These are phyloP conservation scores for Cyclina sinensis DNA, from an alignment of 1,140 invertebrate genomes.

Conservation along the genomic window DNA sequence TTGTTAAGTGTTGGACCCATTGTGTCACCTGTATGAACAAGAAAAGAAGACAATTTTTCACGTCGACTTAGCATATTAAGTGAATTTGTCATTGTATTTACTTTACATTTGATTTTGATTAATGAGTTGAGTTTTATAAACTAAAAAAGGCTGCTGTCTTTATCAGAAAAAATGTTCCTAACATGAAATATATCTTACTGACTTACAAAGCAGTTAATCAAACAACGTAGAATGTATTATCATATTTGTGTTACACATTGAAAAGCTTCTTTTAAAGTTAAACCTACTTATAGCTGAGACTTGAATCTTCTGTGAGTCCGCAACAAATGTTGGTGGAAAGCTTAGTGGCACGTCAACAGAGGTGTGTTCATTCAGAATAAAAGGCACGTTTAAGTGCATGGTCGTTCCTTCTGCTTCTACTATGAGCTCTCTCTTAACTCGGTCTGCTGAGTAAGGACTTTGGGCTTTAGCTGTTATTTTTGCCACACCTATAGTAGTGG, in stretches of 20 bases:
- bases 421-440: slow-evolving; percentile 56
- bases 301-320: slow-evolving; percentile 54
- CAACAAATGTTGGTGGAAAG: slow-evolving; percentile 49
- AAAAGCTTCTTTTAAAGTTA: too few species aligned
- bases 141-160: too few species aligned
- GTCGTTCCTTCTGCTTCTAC: slow-evolving; percentile 58
- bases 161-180: too few species aligned
- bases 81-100: too few species aligned
- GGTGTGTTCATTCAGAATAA: slow-evolving; percentile 11
- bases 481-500: slow-evolving; percentile 40
- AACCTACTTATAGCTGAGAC: slow-evolving; percentile 50
- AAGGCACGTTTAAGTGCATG: slow-evolving; percentile 58
- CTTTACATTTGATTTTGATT: too few species aligned
- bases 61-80: too few species aligned
- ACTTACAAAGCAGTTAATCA: too few species aligned
- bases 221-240: too few species aligned
- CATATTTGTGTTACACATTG: too few species aligned
- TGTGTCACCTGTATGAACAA: slow-evolving; percentile 71
- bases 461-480: slow-evolving; percentile 61
- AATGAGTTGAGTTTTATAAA: too few species aligned
- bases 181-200: too few species aligned
- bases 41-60: too few species aligned
- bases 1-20: slow-evolving; percentile 74
- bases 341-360: slow-evolving; percentile 16
- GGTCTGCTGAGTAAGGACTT: slow-evolving; percentile 58